Evolutionary conservation across 2,113 vertebrate genomes (phyloP).

Genomic region (Channa argus): DNA sequence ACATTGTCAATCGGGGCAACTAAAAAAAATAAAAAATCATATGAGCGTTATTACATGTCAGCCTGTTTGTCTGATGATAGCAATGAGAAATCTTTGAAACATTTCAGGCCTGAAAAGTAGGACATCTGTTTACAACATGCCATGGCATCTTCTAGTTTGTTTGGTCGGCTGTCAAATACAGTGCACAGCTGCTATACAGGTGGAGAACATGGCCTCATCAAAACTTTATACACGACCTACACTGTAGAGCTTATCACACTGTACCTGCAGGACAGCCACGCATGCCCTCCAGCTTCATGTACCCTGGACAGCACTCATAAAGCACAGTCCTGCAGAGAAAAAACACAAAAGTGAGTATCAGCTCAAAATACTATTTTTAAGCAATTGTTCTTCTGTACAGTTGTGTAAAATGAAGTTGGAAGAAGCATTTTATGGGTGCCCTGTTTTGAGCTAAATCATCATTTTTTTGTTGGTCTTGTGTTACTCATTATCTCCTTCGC

Average conservation of each 20-base stretch:
- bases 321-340: slow-evolving; percentile 86
- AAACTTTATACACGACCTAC: slow-evolving; percentile 10
- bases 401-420: neutral
- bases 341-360: slow-evolving; percentile 14
- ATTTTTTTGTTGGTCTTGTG: slow-evolving; percentile 26
- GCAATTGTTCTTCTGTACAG: slow-evolving; percentile 1
- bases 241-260: neutral
- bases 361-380: neutral
- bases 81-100: slow-evolving; percentile 1
- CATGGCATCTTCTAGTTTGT: neutral
- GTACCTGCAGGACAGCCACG: slow-evolving; percentile 96
- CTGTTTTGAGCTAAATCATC: slow-evolving; percentile 47
- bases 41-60: neutral
- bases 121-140: slow-evolving; percentile 24
- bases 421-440: slow-evolving; percentile 22
- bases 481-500: slow-evolving; percentile 57
- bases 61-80: neutral
- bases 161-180: slow-evolving; percentile 25
- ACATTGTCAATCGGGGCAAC: slow-evolving; percentile 95
- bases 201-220: slow-evolving; percentile 17
- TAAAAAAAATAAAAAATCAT: slow-evolving; percentile 54
- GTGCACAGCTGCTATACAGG: slow-evolving; percentile 39
- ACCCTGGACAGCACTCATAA: slow-evolving; percentile 98
- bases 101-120: neutral
- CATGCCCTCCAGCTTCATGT: slow-evolving; percentile 91